phyloP scores from a whole-genome alignment of 2,113 vertebrate species.

The Trinectes maculatus region DNA sequence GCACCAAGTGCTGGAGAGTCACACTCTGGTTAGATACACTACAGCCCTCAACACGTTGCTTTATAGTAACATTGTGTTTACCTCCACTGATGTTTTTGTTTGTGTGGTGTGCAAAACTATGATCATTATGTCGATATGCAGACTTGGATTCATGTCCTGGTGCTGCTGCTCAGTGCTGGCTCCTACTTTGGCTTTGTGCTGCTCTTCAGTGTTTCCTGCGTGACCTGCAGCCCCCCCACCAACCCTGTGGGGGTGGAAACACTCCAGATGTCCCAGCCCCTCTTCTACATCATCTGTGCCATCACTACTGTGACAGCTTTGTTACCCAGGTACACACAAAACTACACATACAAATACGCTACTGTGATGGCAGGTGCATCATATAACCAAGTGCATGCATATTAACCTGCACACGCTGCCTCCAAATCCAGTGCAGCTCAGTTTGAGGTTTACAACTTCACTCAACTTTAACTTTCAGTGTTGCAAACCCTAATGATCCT shows the following conservation, averaged over 20 bases:
- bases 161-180: slow-evolving; percentile 80
- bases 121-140: slow-evolving; percentile 67
- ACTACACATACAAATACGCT: not conserved
- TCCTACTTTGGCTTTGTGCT: slow-evolving; percentile 86
- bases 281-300: slow-evolving; percentile 87
- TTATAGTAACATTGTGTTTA: not conserved
- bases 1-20: slow-evolving; percentile 92
- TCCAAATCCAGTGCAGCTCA: too few species aligned
- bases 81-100: not conserved
- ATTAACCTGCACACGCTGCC: too few species aligned
- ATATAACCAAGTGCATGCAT: too few species aligned
- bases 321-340: slow-evolving; percentile 85
- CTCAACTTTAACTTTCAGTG: too few species aligned
- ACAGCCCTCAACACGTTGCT: not conserved
- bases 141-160: slow-evolving; percentile 87
- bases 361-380: too few species aligned
- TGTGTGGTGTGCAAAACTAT: not conserved
- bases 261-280: slow-evolving; percentile 81
- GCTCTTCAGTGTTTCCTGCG: slow-evolving; percentile 82
- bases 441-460: too few species aligned
- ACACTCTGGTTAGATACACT: slow-evolving; percentile 87
- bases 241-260: slow-evolving; percentile 88
- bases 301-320: slow-evolving; percentile 86
- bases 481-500: too few species aligned
- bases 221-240: slow-evolving; percentile 85